Evolutionary conservation across 2,888 invertebrate genomes (phyloP).

Genomic region (Alsophila aescularia): DNA sequence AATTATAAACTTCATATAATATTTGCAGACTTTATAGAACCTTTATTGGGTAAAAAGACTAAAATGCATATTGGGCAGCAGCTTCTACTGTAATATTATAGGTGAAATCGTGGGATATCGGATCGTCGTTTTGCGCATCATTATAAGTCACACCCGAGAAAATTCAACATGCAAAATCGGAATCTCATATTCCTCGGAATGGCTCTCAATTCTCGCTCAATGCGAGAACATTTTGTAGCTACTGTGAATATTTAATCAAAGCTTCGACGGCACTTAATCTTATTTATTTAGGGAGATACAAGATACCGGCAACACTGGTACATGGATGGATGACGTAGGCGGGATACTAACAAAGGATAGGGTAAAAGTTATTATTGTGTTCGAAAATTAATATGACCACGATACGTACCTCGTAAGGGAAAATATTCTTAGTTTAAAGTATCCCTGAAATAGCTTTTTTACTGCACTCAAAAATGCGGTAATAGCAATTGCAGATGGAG

Average conservation of each 20-base stretch:
- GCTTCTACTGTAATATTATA: no score
- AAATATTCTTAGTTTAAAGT: no score
- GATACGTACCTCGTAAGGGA: no score
- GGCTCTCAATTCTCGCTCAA: slow-evolving; percentile 14
- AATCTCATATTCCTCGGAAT: slow-evolving; percentile 4
- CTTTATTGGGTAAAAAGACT: no score
- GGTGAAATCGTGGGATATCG: no score
- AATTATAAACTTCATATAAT: no score
- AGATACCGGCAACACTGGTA: slow-evolving; percentile 4
- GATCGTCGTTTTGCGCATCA: background rate
- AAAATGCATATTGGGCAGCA: no score
- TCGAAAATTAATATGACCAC: background rate
- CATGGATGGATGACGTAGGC: slow-evolving; percentile 6
- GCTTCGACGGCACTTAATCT: slow-evolving; percentile 31
- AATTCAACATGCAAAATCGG: background rate
- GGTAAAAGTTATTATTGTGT: slow-evolving; percentile 1
- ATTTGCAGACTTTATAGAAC: no score
- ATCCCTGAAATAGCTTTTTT: no score
- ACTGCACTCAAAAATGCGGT: no score
- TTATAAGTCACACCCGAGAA: background rate
- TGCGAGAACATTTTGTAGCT: slow-evolving; percentile 27
- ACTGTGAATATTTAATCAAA: slow-evolving; percentile 38
- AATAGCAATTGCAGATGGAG: no score
- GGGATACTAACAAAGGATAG: slow-evolving; percentile 8
- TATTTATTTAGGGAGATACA: slow-evolving; percentile 35